phyloP scores from a whole-genome alignment of 2,113 vertebrate species.

The Etia nguti region DNA sequence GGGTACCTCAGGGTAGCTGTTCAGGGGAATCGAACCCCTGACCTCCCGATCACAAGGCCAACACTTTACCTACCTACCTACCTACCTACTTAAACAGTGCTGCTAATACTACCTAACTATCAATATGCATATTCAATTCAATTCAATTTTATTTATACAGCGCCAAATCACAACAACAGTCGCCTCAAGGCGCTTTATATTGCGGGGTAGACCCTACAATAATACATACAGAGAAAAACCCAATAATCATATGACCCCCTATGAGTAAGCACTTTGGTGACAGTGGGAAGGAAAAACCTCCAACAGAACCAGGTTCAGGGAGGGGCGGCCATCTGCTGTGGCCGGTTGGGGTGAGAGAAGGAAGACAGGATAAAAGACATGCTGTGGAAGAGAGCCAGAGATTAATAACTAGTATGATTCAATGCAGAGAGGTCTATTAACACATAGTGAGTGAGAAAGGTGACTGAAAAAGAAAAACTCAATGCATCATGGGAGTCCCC shows the following conservation, averaged over 20 bases:
- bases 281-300: background rate
- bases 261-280: fast-evolving
- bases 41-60: too few species aligned
- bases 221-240: background rate
- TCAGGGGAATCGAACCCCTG: too few species aligned
- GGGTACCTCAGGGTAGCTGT: too few species aligned
- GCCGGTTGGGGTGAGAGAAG: background rate
- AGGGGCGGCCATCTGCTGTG: background rate
- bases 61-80: too few species aligned
- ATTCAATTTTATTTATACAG: background rate
- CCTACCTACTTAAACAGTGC: background rate
- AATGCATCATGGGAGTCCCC: background rate
- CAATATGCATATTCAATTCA: background rate
- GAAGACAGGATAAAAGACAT: background rate
- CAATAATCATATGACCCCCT: background rate
- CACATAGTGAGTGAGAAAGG: background rate
- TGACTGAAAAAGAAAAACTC: background rate
- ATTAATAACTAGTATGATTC: background rate
- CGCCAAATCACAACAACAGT: background rate
- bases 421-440: background rate
- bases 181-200: background rate
- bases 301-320: background rate
- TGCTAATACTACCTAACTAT: background rate
- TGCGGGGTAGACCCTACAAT: background rate
- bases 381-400: background rate